Evolutionary conservation across 2,797 vertebrate species (phyloP).

Genomic region (Pseudopleuronectes americanus): DNA sequence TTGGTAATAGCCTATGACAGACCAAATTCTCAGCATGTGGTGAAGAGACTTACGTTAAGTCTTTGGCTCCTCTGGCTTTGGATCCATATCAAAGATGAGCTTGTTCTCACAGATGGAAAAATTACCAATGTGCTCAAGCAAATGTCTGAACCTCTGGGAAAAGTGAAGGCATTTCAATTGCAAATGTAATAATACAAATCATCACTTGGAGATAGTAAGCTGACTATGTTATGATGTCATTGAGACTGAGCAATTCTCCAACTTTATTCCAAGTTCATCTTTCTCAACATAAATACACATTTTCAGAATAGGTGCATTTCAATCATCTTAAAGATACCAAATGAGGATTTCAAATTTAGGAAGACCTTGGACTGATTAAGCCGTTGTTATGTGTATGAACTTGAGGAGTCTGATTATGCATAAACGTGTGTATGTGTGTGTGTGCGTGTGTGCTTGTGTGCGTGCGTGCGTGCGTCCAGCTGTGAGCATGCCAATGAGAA

Average conservation of each 20-base stretch:
- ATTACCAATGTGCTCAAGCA: neutral
- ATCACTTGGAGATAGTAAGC: neutral
- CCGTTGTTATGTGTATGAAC: no score
- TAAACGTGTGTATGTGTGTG: no score
- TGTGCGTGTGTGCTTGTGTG: no score
- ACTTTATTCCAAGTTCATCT: neutral
- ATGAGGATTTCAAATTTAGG: no score
- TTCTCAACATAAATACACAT: neutral
- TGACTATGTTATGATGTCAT: neutral
- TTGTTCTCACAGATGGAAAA: neutral
- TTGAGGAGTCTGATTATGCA: no score
- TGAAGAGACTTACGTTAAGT: slow-evolving; percentile 16
- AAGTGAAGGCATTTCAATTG: neutral
- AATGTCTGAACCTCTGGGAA: neutral
- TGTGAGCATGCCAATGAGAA: no score
- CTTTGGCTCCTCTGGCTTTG: neutral
- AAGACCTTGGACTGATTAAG: no score
- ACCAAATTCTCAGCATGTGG: neutral
- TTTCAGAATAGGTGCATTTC: neutral
- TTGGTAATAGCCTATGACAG: neutral
- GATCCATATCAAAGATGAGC: slow-evolving; percentile 1
- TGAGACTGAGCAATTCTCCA: neutral
- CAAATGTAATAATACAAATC: neutral
- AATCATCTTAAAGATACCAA: neutral
- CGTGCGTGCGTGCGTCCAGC: no score